These are phyloP conservation scores for Folsomia candida DNA, from an alignment of 2,888 invertebrate species.

Conservation along the genomic window DNA sequence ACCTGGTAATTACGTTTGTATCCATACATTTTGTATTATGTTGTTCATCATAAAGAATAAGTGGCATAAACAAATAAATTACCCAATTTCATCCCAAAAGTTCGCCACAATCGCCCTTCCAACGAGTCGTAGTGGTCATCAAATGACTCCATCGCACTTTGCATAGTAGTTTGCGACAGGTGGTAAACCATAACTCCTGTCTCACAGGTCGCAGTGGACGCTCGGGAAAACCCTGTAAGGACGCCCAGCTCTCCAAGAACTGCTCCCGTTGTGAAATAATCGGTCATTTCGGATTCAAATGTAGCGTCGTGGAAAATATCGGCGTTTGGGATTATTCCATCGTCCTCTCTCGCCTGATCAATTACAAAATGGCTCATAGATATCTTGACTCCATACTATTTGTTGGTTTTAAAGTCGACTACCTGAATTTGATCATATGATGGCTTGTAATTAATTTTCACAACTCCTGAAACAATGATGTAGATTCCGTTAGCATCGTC, in stretches of 20 bases:
- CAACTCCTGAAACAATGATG: constrained; percentile 56
- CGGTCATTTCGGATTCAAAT: constrained; percentile 58
- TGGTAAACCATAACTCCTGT: constrained; percentile 59
- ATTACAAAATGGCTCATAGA: too few species aligned
- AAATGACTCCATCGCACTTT: constrained; percentile 52
- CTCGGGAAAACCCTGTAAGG: constrained; percentile 60
- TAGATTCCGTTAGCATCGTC: constrained; percentile 55
- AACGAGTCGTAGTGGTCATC: constrained; percentile 57
- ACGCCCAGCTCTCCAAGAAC: constrained; percentile 63
- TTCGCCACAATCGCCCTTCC: constrained; percentile 63
- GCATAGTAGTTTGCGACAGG: constrained; percentile 52
- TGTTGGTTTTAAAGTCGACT: too few species aligned
- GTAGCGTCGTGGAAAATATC: constrained; percentile 58
- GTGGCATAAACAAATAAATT: too few species aligned
- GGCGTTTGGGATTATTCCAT: constrained; percentile 31
- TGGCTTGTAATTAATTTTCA: constrained; percentile 52
- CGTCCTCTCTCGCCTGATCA: constrained; percentile 7
- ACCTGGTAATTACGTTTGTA: too few species aligned
- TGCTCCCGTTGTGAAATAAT: constrained; percentile 64
- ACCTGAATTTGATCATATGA: constrained; percentile 51
- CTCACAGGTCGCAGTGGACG: constrained; percentile 62
- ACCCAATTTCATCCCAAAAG: constrained; percentile 61
- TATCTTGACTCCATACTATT: too few species aligned
- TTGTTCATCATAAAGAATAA: too few species aligned
- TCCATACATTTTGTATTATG: too few species aligned